Percentiles rank a stretch among this genome's conserved stretches.
Conservation (phyloP, 2,797 vertebrate genomes). For the Scyliorhinus canicula region DNA sequence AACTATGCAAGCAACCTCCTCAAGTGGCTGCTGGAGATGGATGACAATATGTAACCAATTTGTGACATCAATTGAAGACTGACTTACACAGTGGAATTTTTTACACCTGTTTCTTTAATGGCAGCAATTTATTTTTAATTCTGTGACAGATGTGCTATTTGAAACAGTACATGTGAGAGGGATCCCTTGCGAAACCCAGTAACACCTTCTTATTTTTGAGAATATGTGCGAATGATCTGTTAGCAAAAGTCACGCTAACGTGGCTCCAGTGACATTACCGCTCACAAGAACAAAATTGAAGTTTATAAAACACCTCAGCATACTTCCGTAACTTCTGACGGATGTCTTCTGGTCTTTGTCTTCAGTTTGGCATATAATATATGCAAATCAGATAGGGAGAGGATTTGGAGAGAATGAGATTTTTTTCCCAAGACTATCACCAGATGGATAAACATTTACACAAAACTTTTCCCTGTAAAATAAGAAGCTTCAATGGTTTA, state of each 20-base stretch:
- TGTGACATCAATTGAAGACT: background rate
- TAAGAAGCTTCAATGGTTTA: background rate
- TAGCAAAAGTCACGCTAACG: background rate
- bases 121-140: background rate
- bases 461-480: background rate
- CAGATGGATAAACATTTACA: background rate
- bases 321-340: background rate
- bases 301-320: background rate
- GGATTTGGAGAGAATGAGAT: background rate
- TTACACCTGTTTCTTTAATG: background rate
- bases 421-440: background rate
- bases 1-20: background rate
- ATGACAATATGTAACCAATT: background rate
- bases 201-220: no score
- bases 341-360: background rate
- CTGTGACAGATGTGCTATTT: background rate
- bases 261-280: background rate
- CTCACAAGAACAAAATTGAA: background rate
- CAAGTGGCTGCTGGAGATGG: background rate
- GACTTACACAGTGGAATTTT: no score
- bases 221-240: background rate
- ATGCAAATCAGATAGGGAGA: background rate
- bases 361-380: background rate
- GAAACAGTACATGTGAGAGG: background rate
- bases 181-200: background rate